These are phyloP conservation scores for Bombus soroeensis DNA, from an alignment of 1,140 invertebrate species.

Conservation along the genomic window DNA sequence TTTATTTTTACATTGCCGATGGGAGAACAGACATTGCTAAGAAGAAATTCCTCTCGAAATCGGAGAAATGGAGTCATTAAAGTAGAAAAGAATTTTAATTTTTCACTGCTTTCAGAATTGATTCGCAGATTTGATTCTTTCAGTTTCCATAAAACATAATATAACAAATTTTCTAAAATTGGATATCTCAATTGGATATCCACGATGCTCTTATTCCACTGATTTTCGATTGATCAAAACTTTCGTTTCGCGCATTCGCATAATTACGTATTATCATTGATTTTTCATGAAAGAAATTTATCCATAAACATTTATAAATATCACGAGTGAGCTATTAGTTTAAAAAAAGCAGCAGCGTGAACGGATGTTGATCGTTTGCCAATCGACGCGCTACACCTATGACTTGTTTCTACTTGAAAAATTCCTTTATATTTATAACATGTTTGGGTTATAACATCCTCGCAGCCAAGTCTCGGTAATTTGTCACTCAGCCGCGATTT, in stretches of 20 bases:
- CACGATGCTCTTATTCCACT: too few relatives aligned
- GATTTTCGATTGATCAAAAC: neutral
- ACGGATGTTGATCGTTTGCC: neutral
- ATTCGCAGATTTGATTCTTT: too few relatives aligned
- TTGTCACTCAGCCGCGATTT: constrained; percentile 16
- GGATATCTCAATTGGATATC: too few relatives aligned
- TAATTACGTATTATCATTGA: neutral
- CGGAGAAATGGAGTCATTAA: too few relatives aligned
- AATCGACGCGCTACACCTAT: neutral
- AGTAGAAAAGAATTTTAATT: too few relatives aligned
- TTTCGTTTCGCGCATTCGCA: neutral
- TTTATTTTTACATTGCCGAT: neutral
- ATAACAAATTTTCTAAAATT: too few relatives aligned
- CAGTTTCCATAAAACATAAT: too few relatives aligned
- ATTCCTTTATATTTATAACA: constrained; percentile 9
- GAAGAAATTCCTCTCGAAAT: too few relatives aligned
- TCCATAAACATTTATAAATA: neutral
- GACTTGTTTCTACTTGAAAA: constrained; percentile 35
- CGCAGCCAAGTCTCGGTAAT: constrained; percentile 28
- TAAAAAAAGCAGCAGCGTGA: neutral
- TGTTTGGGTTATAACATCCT: constrained; percentile 31
- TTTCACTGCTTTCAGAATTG: too few relatives aligned
- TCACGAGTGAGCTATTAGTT: neutral
- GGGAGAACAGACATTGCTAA: neutral
- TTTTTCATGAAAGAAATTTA: neutral